Conservation (phyloP, 1,140 invertebrate species). For the Drosophila bipectinata region DNA sequence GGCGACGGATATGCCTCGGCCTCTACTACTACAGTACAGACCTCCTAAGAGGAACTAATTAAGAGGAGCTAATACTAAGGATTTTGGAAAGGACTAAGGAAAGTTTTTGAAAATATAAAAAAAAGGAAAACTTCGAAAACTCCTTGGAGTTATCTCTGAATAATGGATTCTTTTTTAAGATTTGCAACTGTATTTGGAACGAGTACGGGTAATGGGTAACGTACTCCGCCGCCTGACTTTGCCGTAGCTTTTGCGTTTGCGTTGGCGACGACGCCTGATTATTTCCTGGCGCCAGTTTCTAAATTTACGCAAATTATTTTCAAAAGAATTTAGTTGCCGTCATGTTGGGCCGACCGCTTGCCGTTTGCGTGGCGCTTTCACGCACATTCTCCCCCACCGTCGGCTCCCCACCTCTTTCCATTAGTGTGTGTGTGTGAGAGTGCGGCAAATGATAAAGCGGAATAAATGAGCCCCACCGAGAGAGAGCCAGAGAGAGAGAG, state of each 20-base stretch:
- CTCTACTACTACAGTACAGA: conserved; percentile 22
- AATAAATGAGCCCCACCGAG: conserved; percentile 26
- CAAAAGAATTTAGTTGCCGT: conserved; percentile 79
- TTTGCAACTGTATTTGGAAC: conserved; percentile 19
- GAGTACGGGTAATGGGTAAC: conserved; percentile 45
- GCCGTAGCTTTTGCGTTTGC: conserved; percentile 45
- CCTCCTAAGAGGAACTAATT: neutral
- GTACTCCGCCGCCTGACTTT: conserved; percentile 38
- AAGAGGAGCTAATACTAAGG: neutral
- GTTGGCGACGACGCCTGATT: conserved; percentile 81
- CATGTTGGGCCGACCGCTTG: conserved; percentile 54
- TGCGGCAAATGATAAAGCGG: conserved; percentile 33
- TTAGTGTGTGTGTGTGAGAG: conserved; percentile 6
- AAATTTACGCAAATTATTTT: conserved; percentile 82
- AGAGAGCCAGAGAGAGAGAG: conserved; percentile 17
- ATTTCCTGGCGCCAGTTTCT: conserved; percentile 83
- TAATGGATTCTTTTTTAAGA: neutral
- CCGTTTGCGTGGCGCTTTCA: conserved; percentile 60
- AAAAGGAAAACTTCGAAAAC: neutral
- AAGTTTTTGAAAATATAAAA: neutral
- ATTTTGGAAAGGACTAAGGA: no score
- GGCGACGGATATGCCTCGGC: conserved; percentile 50
- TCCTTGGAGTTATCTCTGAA: neutral
- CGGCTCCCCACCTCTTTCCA: neutral
- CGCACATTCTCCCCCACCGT: conserved; percentile 47